Evolutionary conservation across 2,888 invertebrate genomes (phyloP), one percentile per base, ranked within the genome.

Genomic region (Ochropacha duplaris): DNA sequence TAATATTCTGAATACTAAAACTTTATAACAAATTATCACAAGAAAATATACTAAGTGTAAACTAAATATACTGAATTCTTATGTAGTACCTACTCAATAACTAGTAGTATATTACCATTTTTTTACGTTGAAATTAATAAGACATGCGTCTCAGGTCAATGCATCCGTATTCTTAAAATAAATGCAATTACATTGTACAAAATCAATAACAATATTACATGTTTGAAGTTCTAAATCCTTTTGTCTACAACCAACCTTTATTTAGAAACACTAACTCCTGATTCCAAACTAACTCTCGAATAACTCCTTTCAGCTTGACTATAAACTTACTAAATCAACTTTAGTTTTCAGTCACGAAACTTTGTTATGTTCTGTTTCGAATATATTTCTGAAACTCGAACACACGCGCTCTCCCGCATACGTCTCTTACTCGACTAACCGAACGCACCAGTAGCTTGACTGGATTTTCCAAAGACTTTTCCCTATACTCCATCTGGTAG

Each of bases 311-410:
- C 12, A 31, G 31, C 31, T 31, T 31, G 31, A 31, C 12, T 6
- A 31, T 60, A 49, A 77, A 74, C 69, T 62, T 54, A 70, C 69
- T 71, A 74, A 78, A 78, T 72, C 54, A 63, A 78, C 71, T 69
- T 72, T 64, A 72, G 71, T 74, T 72, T 71, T 66, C 67, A 69
- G 67, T 70, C 80, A 83, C 83, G 71, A 82, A 84, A 85, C 84
- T 85, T 86, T 78, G 65, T 76, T 76, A 60, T 72, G 64, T 65
- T 70, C 65, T 67, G 68, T 69, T 68, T 71, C 80, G 80, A 77
- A 75, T 66, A 66, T 69, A 65, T 65, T 61, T 62, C 57, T 56
- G 50, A 49, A 65, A 58, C 56, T 57, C 50, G 57, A 74, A 67
- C 56, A 68, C 69, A 69, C 83, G 80, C 74, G 63, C 68, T 66